Percentiles rank a stretch among this genome's conserved stretches.
These are phyloP conservation scores for Zosterops borbonicus DNA, from an alignment of 2,113 vertebrate genomes.

Conservation along the genomic window DNA sequence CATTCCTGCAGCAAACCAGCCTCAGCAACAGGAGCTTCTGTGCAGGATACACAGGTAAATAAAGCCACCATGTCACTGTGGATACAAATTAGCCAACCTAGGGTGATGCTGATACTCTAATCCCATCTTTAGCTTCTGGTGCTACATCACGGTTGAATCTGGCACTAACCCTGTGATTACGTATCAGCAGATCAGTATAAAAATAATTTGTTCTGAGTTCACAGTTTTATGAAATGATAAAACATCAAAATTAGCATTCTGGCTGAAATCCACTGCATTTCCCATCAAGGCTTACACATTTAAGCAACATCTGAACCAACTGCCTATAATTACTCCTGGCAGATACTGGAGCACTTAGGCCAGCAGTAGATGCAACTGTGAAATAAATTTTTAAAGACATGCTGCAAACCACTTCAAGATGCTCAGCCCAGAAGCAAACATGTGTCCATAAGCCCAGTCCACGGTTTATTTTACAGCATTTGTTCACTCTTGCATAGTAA, in stretches of 20 bases:
- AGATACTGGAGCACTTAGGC: conserved; percentile 56
- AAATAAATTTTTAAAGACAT: conserved; percentile 67
- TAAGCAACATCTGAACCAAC: conserved; percentile 65
- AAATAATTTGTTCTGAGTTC: conserved; percentile 59
- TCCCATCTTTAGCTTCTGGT: not conserved
- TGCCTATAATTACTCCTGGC: conserved; percentile 66
- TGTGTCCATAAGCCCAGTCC: not conserved
- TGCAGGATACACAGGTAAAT: not conserved
- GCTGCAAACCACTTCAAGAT: conserved; percentile 46
- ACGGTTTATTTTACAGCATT: not conserved
- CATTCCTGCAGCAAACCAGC: not conserved
- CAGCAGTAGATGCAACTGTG: conserved; percentile 35
- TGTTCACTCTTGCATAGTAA: conserved; percentile 45
- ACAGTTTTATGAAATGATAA: conserved; percentile 57
- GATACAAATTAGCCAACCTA: not conserved
- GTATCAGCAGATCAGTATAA: not conserved
- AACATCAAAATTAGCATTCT: conserved; percentile 68
- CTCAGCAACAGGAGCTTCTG: not conserved
- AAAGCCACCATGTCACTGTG: not conserved
- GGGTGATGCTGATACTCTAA: not conserved
- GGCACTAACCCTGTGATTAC: not conserved
- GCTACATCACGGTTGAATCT: not conserved
- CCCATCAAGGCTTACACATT: conserved; percentile 72
- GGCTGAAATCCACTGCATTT: conserved; percentile 70
- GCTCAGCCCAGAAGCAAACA: conserved; percentile 40